Evolutionary conservation across 2,888 invertebrate genomes (phyloP), one percentile per base, ranked within the genome.

Genomic region (Drosophila niveifrons): DNA sequence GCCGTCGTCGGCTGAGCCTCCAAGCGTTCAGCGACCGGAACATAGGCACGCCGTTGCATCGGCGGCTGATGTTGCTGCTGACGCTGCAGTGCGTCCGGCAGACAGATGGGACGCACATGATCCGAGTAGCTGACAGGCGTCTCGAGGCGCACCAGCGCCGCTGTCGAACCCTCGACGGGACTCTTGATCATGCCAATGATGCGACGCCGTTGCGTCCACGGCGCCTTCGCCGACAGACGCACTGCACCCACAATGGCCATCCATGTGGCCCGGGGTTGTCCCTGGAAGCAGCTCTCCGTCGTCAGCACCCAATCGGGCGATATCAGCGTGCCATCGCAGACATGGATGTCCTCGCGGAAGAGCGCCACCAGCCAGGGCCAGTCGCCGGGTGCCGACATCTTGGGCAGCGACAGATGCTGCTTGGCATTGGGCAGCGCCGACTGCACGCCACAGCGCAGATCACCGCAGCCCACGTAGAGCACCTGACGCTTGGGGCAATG

Each of bases 281-380:
- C 96, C 94, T 96, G 96, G 91, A 98, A 98, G 90, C 98, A 98
- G 4, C 97, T 96, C 9, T 96, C 96, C 0, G 97, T 96, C 28
- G 97, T 97, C 43, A 97, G 93, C 9, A 98, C 94, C 97, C 98
- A 98, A 66, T 95, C 95, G 3, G 95, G 94, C 31, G 96, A 96
- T 18, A 92, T 90, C 41, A 98, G 94, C 1, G 97, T 96, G 1
- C 96, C 97, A 91, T 98, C 98, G 90, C 98, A 98, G 6, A 97
- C 96, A 90, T 98, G 97, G 43, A 96, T 95, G 77, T 97, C 96
- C 88, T 97, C 95, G 82, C 97, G 95, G 87, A 96, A 95, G 2
- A 98, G 93, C 1, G 96, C 95, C 15, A 95, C 96, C 90, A 97
- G 95, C 97, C 98, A 98, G n/a, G 98, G 98, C 97, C 97, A 97